phyloP scores from a whole-genome alignment of 2,888 invertebrate genomes.

The Ganaspis brasiliensis region DNA sequence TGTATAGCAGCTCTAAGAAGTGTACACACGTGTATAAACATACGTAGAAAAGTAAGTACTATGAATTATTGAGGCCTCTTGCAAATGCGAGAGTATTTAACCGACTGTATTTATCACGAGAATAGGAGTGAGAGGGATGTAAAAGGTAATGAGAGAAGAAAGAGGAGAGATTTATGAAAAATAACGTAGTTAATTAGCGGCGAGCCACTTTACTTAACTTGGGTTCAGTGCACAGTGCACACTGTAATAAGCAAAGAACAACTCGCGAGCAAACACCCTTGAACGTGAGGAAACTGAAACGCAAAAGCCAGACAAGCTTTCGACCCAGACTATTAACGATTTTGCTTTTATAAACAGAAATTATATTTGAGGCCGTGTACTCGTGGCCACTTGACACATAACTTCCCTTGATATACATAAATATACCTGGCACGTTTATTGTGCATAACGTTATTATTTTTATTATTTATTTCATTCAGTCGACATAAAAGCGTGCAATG shows the following conservation, averaged over 20 bases:
- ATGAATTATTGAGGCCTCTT: constrained; percentile 64
- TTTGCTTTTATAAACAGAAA: constrained; percentile 56
- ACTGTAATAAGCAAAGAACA: constrained; percentile 77
- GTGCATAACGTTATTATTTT: constrained; percentile 30
- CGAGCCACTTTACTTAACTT: constrained; percentile 73
- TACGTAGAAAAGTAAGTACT: constrained; percentile 50
- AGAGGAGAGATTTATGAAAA: constrained; percentile 64
- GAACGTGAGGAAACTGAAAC: constrained; percentile 73
- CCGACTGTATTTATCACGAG: constrained; percentile 41
- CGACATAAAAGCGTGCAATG: constrained; percentile 19
- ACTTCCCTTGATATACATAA: constrained; percentile 23
- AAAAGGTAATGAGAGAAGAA: constrained; percentile 33
- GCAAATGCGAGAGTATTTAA: constrained; percentile 58
- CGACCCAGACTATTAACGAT: constrained; percentile 58
- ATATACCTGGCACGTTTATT: background rate
- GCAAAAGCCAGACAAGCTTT: constrained; percentile 59
- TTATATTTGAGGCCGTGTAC: constrained; percentile 52
- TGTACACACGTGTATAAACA: constrained; percentile 24
- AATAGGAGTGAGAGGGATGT: constrained; percentile 45
- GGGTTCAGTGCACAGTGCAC: constrained; percentile 70
- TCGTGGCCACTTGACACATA: constrained; percentile 41
- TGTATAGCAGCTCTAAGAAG: background rate
- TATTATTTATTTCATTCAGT: constrained; percentile 16
- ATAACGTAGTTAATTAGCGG: constrained; percentile 78
- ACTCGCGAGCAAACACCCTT: constrained; percentile 70